phyloP scores from a whole-genome alignment of 2,113 vertebrate genomes.

The Balaeniceps rex region DNA sequence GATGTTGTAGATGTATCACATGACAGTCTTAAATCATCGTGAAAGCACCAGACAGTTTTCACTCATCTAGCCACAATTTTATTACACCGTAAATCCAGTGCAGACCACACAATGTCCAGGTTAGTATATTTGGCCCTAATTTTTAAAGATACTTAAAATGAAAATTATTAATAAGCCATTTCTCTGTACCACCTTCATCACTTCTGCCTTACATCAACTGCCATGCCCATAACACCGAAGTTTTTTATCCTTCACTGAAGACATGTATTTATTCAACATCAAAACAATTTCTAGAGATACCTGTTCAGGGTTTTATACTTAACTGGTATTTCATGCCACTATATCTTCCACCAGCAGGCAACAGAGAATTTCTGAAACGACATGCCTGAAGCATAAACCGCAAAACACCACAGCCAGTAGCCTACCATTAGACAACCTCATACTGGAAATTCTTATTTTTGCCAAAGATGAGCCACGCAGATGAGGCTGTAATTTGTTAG shows the following conservation, averaged over 20 bases:
- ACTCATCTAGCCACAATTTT: constrained; percentile 20
- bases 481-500: not conserved
- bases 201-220: not conserved
- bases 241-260: not conserved
- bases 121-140: not conserved
- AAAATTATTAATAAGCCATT: not conserved
- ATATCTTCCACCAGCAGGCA: not conserved
- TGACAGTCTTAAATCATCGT: constrained; percentile 16
- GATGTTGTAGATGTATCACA: not conserved
- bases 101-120: constrained; percentile 9
- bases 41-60: constrained; percentile 31
- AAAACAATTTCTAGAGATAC: not conserved
- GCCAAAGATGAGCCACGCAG: not conserved
- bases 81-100: constrained; percentile 34
- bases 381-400: not conserved
- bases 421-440: not conserved
- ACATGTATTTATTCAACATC: not conserved
- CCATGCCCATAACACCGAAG: not conserved
- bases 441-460: not conserved
- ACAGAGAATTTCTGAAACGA: constrained; percentile 3
- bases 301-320: not conserved
- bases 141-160: not conserved
- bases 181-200: not conserved
- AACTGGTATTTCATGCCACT: not conserved
- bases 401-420: not conserved